Percentiles rank a stretch among this genome's conserved stretches.
These are phyloP conservation scores for Lithobates sylvaticus DNA, from an alignment of 2,797 vertebrate genomes.

Conservation along the genomic window DNA sequence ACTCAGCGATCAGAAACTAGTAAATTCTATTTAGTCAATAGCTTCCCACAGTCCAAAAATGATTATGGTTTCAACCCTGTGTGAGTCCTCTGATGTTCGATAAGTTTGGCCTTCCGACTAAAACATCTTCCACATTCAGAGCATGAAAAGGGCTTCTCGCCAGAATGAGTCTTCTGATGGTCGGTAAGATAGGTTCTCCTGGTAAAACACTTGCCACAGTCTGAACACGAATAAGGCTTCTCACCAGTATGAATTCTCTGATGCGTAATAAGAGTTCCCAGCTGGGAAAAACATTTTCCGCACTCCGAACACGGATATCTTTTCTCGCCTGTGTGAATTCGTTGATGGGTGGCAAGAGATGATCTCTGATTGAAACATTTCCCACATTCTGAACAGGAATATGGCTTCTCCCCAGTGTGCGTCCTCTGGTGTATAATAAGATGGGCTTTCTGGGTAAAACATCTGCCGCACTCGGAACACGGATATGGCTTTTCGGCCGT, in stretches of 20 bases:
- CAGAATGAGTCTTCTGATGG: not conserved
- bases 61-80: not conserved
- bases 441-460: not conserved
- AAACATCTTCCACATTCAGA: not conserved
- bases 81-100: not conserved
- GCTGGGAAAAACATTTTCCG: not conserved
- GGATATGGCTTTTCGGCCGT: not conserved
- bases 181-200: not conserved
- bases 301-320: not conserved
- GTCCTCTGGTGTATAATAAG: not conserved
- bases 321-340: constrained; percentile 12
- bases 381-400: constrained; percentile 4
- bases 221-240: not conserved
- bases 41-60: not conserved
- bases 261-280: not conserved
- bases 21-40: too few species aligned
- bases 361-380: not conserved
- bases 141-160: not conserved
- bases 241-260: not conserved
- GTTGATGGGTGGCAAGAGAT: not conserved
- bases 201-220: not conserved
- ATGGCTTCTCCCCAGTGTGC: constrained; percentile 2
- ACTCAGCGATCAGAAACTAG: too few species aligned
- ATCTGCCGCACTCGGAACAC: not conserved
- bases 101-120: not conserved